phyloP scores from a whole-genome alignment of 2,888 invertebrate genomes.

The Drepana falcataria region DNA sequence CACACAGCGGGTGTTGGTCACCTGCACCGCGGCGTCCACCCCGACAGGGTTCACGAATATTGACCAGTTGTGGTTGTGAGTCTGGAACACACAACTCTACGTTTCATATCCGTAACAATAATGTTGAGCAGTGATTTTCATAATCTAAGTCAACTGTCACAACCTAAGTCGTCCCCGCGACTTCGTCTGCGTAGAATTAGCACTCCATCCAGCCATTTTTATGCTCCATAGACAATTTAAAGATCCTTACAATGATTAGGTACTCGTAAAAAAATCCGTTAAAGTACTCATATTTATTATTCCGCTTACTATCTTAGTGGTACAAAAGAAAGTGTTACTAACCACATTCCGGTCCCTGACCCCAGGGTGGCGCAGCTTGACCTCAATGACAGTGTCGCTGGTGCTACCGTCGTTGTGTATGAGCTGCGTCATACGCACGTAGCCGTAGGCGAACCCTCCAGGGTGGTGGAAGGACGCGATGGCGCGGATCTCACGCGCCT shows the following conservation, averaged over 20 bases:
- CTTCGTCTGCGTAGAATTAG: too few relatives aligned
- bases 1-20: constrained; percentile 88
- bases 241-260: too few relatives aligned
- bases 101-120: too few relatives aligned
- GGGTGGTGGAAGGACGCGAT: constrained; percentile 96
- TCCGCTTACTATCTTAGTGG: too few relatives aligned
- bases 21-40: constrained; percentile 91
- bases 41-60: constrained; percentile 95
- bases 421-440: constrained; percentile 91
- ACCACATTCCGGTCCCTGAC: constrained; percentile 89
- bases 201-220: too few relatives aligned
- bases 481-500: constrained; percentile 90
- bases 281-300: too few relatives aligned
- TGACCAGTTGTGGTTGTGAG: constrained; percentile 91
- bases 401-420: constrained; percentile 91
- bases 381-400: constrained; percentile 94
- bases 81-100: constrained; percentile 80
- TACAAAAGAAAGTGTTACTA: constrained; percentile 17
- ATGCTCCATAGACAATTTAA: too few relatives aligned
- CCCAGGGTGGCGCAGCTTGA: constrained; percentile 92
- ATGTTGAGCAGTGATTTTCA: too few relatives aligned
- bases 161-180: too few relatives aligned
- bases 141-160: too few relatives aligned
- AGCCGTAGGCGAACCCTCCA: constrained; percentile 89
- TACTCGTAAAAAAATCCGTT: too few relatives aligned